Evolutionary conservation across 2,888 invertebrate genomes (phyloP).

Genomic region (Oxytorus armatus): DNA sequence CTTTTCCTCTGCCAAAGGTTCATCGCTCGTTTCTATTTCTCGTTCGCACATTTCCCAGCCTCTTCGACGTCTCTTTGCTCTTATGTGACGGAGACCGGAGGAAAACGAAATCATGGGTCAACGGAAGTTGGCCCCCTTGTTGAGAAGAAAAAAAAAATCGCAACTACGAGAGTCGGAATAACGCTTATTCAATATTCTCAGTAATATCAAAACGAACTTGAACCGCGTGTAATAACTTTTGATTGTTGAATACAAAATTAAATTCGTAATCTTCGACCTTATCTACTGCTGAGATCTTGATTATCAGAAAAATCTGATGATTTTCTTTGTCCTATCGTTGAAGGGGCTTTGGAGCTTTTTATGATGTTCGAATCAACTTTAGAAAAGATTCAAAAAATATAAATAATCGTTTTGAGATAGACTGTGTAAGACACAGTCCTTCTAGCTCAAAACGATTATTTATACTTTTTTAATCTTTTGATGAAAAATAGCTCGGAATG

Average conservation of each 20-base stretch:
- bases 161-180: not conserved
- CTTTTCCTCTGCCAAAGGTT: slow-evolving; percentile 22
- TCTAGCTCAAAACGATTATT: too few species aligned
- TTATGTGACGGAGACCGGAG: not conserved
- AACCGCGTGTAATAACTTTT: not conserved
- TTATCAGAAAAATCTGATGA: too few species aligned
- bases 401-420: too few species aligned
- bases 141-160: not conserved
- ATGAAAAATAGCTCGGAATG: too few species aligned
- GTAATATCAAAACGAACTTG: not conserved
- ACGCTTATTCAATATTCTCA: not conserved
- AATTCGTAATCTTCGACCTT: too few species aligned
- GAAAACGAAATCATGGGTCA: not conserved
- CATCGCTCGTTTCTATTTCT: not conserved
- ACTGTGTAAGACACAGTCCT: too few species aligned
- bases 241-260: too few species aligned
- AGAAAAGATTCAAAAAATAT: too few species aligned
- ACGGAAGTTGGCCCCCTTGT: not conserved
- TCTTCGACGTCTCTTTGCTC: not conserved
- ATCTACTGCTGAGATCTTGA: too few species aligned
- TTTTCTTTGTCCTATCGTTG: not conserved
- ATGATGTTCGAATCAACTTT: too few species aligned
- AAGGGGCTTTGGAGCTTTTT: too few species aligned
- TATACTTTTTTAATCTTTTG: too few species aligned
- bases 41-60: not conserved